phyloP scores from a whole-genome alignment of 1,140 invertebrate species.

The Matsumurasca onukii region DNA sequence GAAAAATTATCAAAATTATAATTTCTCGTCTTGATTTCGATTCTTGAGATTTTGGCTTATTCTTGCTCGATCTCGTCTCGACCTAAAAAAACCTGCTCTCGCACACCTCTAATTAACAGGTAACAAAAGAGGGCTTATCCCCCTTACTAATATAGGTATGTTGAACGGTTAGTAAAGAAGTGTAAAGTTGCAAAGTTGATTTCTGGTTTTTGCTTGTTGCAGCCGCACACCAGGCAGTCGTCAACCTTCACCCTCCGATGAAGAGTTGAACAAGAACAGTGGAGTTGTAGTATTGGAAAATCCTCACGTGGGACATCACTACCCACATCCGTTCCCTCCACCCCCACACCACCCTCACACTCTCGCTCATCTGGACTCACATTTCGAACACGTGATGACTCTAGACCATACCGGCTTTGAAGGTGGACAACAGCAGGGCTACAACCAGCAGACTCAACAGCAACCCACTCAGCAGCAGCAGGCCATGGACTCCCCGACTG shows the following conservation, averaged over 20 bases:
- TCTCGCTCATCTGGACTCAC: conserved; percentile 34
- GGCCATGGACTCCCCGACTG: conserved; percentile 50
- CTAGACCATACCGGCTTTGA: conserved; percentile 31
- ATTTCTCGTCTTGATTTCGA: too few species aligned
- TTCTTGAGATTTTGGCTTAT: too few species aligned
- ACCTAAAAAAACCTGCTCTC: too few species aligned
- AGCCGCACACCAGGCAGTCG: conserved; percentile 86
- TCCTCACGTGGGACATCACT: conserved; percentile 53
- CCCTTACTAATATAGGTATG: too few species aligned
- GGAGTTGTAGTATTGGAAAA: conserved; percentile 45
- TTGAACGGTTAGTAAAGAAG: too few species aligned
- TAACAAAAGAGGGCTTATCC: too few species aligned
- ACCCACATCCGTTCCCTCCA: conserved; percentile 47
- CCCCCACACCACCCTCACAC: conserved; percentile 41
- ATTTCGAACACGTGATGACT: conserved; percentile 42
- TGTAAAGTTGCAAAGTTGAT: too few species aligned
- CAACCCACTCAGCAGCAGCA: conserved; percentile 57
- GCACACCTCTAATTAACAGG: too few species aligned
- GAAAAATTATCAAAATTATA: too few species aligned
- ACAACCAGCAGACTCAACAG: conserved; percentile 40
- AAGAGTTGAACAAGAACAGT: conserved; percentile 67
- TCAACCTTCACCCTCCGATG: conserved; percentile 87
- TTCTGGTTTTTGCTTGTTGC: conserved; percentile 45
- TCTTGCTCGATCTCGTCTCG: too few species aligned
- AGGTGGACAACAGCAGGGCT: conserved; percentile 33